Percentiles rank a stretch among this genome's conserved stretches.
Evolutionary conservation across 2,797 vertebrate species (phyloP).

Genomic region (Enteromius argenteus): DNA sequence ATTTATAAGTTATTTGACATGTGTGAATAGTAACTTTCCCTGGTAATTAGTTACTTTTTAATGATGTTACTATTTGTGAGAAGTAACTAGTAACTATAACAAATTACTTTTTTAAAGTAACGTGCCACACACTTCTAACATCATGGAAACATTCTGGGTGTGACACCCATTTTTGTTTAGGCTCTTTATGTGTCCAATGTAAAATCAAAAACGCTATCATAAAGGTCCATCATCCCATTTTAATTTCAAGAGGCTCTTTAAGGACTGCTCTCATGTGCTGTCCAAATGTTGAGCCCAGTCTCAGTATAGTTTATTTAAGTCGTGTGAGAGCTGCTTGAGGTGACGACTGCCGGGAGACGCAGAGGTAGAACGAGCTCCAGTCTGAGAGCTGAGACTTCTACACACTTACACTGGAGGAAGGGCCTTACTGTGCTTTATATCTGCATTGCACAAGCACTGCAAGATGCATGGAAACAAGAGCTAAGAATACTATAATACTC

Average conservation of each 20-base stretch:
- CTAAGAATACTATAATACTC: slow-evolving; percentile 53
- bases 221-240: neutral
- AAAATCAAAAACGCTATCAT: neutral
- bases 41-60: too few species aligned
- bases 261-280: neutral
- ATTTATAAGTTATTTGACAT: too few species aligned
- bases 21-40: too few species aligned
- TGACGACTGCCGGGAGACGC: slow-evolving; percentile 1
- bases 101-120: too few species aligned
- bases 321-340: slow-evolving; percentile 29
- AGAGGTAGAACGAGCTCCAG: slow-evolving; percentile 28
- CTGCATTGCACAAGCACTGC: slow-evolving; percentile 1
- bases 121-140: too few species aligned
- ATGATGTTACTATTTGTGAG: too few species aligned
- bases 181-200: neutral
- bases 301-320: slow-evolving; percentile 28
- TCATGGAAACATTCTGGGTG: neutral
- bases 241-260: neutral
- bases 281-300: neutral
- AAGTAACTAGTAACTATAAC: too few species aligned
- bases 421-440: neutral
- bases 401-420: neutral
- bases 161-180: neutral
- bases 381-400: neutral
- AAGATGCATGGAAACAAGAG: slow-evolving; percentile 48